Evolutionary conservation across 1,140 invertebrate genomes (phyloP), one percentile per base, ranked within the genome.

Genomic region (Goniozus legneri): DNA sequence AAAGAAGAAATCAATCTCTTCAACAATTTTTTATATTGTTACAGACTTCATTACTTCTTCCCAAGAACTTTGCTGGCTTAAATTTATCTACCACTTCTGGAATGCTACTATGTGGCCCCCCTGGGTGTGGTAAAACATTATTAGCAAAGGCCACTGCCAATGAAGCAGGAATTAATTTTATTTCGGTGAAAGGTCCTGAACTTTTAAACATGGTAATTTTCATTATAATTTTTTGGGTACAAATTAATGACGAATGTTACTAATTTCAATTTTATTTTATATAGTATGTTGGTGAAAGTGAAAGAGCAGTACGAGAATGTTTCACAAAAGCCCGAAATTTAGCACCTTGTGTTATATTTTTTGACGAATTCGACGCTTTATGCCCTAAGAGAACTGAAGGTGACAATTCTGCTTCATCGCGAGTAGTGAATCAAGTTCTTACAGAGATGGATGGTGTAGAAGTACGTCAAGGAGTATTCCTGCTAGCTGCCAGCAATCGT

Each of bases 361-460:
- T 99, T 73, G 97, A 99, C 71, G 97, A 99, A 76, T 84, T 99
- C 51, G 97, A 99, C 76, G 91, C 97, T 0, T 69, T 99, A 6
- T 98, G 95, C 72, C 94, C 95, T 0, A 88, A 88, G 61, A 79
- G 96, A 66, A 87, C 85, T 4, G 86, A 88, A 39, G 84, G 80
- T 38, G 87, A 88, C 50, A 81, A 80, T 54, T 82, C 84, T 3
- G 82, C 86, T 0, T 81, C 81, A 3, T 86, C 84, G 8, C 81
- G 95, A 14, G 89, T 99, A 14, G 95, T 99, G 0, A 99, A 98
- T 73, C 96, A 98, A 71, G 79, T 99, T 61, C 73, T 99, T 15
- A 98, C 95, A 1, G 97, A 99, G 82, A 98, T 99, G 95, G 96
- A 99, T 71, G 97, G 97, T 4, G 81, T 98, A 12, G 90, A 95